phyloP scores from a whole-genome alignment of 2,797 vertebrate species.

The Phalloptychus januarius region DNA sequence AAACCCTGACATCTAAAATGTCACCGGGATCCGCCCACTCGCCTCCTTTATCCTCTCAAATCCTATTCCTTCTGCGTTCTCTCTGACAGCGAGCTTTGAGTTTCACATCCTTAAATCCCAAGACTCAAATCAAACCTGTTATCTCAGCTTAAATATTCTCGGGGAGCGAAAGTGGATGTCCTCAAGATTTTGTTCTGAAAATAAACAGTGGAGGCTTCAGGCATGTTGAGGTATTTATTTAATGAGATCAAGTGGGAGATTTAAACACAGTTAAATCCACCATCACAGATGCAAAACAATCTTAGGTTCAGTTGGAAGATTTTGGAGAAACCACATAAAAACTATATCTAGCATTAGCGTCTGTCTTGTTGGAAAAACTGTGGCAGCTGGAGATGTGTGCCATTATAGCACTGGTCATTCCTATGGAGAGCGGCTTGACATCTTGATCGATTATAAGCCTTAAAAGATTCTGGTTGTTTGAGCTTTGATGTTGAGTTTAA shows the following conservation, averaged over 20 bases:
- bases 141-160: constrained; percentile 15
- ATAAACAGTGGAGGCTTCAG: not conserved
- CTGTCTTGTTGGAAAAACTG: not conserved
- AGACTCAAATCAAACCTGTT: constrained; percentile 37
- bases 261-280: not conserved
- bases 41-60: constrained; percentile 30
- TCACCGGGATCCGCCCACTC: constrained; percentile 44
- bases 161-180: constrained; percentile 17
- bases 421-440: constrained; percentile 15
- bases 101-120: constrained; percentile 45
- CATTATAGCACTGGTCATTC: not conserved
- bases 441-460: constrained; percentile 31
- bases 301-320: not conserved
- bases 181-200: constrained; percentile 17
- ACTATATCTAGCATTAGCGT: not conserved
- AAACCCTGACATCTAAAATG: constrained; percentile 62
- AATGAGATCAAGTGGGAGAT: not conserved
- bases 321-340: not conserved
- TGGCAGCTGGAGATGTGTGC: constrained; percentile 15
- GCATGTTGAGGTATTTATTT: not conserved
- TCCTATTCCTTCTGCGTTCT: constrained; percentile 37
- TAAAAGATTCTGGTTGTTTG: constrained; percentile 26
- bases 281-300: not conserved
- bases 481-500: constrained; percentile 22
- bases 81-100: constrained; percentile 45